A percentile compares a stretch with the other conserved stretches of the same genome.
These are phyloP conservation scores for Parnassius apollo DNA, from an alignment of 2,888 invertebrate species.

Conservation along the genomic window DNA sequence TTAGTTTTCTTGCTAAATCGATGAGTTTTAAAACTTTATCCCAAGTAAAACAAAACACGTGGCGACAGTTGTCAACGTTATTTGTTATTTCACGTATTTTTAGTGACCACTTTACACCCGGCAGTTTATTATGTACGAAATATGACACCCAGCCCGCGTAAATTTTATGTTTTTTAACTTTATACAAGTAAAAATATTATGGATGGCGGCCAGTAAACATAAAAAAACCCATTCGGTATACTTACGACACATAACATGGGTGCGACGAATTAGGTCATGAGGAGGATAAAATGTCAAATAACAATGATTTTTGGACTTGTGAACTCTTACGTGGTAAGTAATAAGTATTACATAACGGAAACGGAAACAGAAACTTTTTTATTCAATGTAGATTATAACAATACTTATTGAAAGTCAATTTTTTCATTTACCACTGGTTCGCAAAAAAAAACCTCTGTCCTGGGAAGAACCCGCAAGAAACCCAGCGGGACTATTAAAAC, in stretches of 20 bases:
- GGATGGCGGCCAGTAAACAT: conserved; percentile 2
- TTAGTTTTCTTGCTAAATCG: no score
- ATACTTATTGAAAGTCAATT: no score
- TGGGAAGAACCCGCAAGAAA: no score
- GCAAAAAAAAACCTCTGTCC: no score
- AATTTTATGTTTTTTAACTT: conserved; percentile 14
- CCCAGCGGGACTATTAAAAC: no score
- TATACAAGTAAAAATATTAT: conserved; percentile 20
- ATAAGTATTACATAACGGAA: no score
- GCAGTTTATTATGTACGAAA: conserved; percentile 39
- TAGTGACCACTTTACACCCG: conserved; percentile 40
- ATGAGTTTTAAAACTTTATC: not conserved
- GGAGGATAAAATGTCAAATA: not conserved
- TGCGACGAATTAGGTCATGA: conserved; percentile 1
- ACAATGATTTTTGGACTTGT: no score
- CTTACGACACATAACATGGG: conserved; percentile 12
- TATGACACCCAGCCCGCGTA: conserved; percentile 30
- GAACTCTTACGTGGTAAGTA: no score
- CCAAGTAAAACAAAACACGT: not conserved
- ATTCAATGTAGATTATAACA: no score
- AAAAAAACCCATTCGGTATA: conserved; percentile 9
- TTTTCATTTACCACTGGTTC: no score
- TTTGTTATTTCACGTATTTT: conserved; percentile 41
- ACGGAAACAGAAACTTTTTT: no score
- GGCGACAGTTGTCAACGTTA: conserved; percentile 26